Conservation (phyloP, 2,113 vertebrate species). For the Rhea americana region DNA sequence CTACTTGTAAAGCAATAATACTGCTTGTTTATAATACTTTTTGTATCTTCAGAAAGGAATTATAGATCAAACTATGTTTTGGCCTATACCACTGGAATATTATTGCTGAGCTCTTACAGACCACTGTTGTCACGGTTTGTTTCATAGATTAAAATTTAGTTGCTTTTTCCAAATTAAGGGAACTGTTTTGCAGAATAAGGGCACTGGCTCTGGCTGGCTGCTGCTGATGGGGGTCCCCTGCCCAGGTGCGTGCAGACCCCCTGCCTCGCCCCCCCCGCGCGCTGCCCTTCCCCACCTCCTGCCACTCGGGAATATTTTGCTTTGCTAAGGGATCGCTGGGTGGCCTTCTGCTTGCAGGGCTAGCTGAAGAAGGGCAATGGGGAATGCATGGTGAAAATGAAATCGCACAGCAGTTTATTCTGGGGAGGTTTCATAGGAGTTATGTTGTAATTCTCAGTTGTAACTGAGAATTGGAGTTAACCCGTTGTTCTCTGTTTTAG, state of each 20-base stretch:
- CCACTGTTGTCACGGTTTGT: background rate
- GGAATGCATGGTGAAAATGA: background rate
- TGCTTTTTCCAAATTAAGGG: background rate
- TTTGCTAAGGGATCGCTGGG: background rate
- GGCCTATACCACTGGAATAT: slow-evolving; percentile 13
- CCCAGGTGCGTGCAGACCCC: background rate
- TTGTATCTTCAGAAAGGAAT: slow-evolving; percentile 33
- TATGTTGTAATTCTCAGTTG: background rate
- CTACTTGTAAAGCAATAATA: background rate
- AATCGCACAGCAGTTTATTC: background rate
- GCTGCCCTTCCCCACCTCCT: background rate
- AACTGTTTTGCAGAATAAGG: background rate
- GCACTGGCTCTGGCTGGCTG: background rate
- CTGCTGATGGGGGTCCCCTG: background rate
- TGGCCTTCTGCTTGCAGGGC: background rate
- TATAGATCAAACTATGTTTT: slow-evolving; percentile 34
- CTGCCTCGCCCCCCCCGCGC: background rate
- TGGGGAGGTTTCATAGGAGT: background rate
- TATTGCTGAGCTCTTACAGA: background rate
- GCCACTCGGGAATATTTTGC: accelerated
- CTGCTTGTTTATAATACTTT: background rate
- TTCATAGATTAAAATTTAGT: background rate
- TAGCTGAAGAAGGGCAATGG: background rate
- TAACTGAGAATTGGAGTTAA: background rate
- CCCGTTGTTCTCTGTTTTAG: background rate